Evolutionary conservation across 1,140 invertebrate genomes (phyloP).

Genomic region (Oryctes rhinoceros): DNA sequence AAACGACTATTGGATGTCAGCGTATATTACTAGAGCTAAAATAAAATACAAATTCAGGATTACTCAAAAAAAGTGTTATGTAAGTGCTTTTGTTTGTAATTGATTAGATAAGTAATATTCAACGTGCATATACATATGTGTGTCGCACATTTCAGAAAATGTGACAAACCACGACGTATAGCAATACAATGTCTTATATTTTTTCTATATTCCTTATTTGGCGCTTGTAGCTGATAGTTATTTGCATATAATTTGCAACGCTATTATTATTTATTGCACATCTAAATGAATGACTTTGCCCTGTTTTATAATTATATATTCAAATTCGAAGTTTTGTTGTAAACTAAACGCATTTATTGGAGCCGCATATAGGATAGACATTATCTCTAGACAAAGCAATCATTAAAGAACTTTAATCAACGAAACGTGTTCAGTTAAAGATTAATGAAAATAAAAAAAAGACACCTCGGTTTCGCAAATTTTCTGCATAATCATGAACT

Average conservation of each 20-base stretch:
- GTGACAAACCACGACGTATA: not conserved
- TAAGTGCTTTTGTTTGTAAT: not conserved
- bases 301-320: slow-evolving; percentile 3
- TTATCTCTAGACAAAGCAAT: not conserved
- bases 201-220: not conserved
- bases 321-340: not conserved
- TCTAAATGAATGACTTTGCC: not conserved
- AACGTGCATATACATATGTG: not conserved
- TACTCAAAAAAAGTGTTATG: not conserved
- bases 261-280: slow-evolving; percentile 3
- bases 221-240: not conserved
- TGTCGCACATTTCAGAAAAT: not conserved
- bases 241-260: not conserved
- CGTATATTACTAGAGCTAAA: no score
- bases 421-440: no score
- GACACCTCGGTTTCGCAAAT: no score
- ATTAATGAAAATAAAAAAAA: no score
- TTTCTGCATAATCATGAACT: no score
- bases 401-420: no score
- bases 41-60: no score
- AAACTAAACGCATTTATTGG: not conserved
- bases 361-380: not conserved
- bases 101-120: not conserved
- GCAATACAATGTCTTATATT: not conserved
- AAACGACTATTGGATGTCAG: no score